Percentiles rank a stretch among this genome's conserved stretches.
These are phyloP conservation scores for Noctua janthe DNA, from an alignment of 2,888 invertebrate species.

Conservation along the genomic window DNA sequence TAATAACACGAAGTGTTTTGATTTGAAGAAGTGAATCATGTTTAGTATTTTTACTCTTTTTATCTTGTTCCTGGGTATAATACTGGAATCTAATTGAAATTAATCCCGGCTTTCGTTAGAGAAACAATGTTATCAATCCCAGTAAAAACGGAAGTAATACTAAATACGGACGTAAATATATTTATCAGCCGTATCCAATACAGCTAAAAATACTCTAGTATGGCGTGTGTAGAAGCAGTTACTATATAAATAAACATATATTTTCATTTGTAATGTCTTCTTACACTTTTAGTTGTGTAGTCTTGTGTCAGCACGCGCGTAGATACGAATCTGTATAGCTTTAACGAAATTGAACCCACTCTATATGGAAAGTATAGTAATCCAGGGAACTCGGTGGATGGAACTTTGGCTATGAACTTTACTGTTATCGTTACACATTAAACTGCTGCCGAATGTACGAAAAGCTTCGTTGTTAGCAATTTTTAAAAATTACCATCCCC, in stretches of 20 bases:
- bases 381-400: constrained; percentile 83
- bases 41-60: constrained; percentile 7
- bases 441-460: constrained; percentile 85
- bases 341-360: constrained; percentile 84
- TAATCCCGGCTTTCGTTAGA: neutral
- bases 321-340: constrained; percentile 83
- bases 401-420: constrained; percentile 88
- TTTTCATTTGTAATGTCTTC: constrained; percentile 69
- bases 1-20: neutral
- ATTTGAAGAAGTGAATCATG: constrained; percentile 3
- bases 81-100: constrained; percentile 2
- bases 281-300: constrained; percentile 61
- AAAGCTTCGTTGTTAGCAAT: constrained; percentile 83
- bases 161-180: constrained; percentile 11
- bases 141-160: neutral
- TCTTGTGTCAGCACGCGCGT: constrained; percentile 71
- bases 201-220: constrained; percentile 26
- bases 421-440: constrained; percentile 87
- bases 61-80: neutral
- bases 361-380: constrained; percentile 85
- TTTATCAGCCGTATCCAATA: constrained; percentile 15
- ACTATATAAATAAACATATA: constrained; percentile 50
- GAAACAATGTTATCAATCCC: constrained; percentile 12
- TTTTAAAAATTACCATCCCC: constrained; percentile 86
- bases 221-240: constrained; percentile 38